Conservation (phyloP, 2,797 vertebrate genomes). For the Ptychobarbus kaznakovi region DNA sequence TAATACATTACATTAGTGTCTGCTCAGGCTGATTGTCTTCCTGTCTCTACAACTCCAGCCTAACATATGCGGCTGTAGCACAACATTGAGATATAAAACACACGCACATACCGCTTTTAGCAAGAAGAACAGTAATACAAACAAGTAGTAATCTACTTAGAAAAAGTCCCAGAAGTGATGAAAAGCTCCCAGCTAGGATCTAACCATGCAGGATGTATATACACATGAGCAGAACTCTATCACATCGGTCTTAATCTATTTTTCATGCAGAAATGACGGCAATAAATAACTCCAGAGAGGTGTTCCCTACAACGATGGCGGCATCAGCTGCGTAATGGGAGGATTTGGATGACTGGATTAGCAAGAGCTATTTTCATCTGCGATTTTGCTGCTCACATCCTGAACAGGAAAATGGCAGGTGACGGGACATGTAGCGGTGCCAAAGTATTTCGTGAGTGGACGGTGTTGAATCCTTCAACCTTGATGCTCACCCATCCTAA, state of each 20-base stretch:
- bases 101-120: not conserved
- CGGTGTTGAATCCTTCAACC: slow-evolving; percentile 13
- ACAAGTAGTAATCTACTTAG: slow-evolving; percentile 14
- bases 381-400: slow-evolving; percentile 29
- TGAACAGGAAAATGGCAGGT: slow-evolving; percentile 38
- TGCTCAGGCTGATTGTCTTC: slow-evolving; percentile 25
- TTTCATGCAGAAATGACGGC: not conserved
- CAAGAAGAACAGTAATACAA: slow-evolving; percentile 20
- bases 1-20: slow-evolving; percentile 21
- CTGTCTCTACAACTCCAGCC: not conserved
- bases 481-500: slow-evolving; percentile 8
- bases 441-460: slow-evolving; percentile 21
- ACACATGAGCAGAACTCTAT: not conserved
- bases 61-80: slow-evolving; percentile 4
- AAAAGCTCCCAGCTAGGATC: not conserved
- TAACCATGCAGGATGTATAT: not conserved
- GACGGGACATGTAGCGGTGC: slow-evolving; percentile 4
- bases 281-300: not conserved
- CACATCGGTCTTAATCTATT: not conserved
- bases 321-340: not conserved
- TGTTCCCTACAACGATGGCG: slow-evolving; percentile 11
- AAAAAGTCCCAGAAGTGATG: not conserved
- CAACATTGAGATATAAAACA: slow-evolving; percentile 12
- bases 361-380: slow-evolving; percentile 52
- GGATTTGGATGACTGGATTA: slow-evolving; percentile 48